Evolutionary conservation across 1,140 invertebrate species (phyloP).

Genomic region (Popillia japonica): DNA sequence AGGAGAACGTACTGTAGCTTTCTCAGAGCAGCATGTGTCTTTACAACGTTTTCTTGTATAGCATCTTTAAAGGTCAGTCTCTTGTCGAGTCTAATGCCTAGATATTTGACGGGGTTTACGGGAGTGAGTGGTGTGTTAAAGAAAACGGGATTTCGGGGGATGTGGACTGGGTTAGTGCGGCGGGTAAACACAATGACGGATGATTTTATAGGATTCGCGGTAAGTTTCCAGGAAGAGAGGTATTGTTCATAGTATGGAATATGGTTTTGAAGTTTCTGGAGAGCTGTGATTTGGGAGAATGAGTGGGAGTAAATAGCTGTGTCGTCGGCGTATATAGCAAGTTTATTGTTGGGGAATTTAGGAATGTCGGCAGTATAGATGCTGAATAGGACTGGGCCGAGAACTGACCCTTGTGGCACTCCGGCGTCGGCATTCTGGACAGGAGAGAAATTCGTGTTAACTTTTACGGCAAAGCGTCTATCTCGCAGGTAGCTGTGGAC

Average conservation of each 20-base stretch:
- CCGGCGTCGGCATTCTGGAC: no score
- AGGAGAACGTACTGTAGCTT: neutral
- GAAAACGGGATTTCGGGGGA: neutral
- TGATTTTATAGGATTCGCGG: conserved; percentile 50
- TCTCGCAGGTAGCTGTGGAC: no score
- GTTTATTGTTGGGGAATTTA: conserved; percentile 38
- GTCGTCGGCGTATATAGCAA: conserved; percentile 39
- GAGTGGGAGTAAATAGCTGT: conserved; percentile 15
- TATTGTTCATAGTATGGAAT: conserved; percentile 41
- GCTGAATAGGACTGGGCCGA: no score
- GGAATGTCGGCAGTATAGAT: no score
- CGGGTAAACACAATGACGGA: conserved; percentile 27
- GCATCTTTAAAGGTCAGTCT: no score
- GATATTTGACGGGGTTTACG: neutral
- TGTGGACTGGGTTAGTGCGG: neutral
- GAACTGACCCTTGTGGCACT: no score
- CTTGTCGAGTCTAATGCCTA: neutral
- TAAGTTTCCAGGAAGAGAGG: conserved; percentile 48
- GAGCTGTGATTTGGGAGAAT: conserved; percentile 14
- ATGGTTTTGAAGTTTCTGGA: conserved; percentile 41
- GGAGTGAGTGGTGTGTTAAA: neutral
- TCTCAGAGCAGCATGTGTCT: neutral
- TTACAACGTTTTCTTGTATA: neutral
- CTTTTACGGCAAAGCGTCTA: no score
- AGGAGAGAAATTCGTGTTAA: no score